Conservation (phyloP, 64 coral and sea anemone genomes). For the Pocillopora verrucosa region DNA sequence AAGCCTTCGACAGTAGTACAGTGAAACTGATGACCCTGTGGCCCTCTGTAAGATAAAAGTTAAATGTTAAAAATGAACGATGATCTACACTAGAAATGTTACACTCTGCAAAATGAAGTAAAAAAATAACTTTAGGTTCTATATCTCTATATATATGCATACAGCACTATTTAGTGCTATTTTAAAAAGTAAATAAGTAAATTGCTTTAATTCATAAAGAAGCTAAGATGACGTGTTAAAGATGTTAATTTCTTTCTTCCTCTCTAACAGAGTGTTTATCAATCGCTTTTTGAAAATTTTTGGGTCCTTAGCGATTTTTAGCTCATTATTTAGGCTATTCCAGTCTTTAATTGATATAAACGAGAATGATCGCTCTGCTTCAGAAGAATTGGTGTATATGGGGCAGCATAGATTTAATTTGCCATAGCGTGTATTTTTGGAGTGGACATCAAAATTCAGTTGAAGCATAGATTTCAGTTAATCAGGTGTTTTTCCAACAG, state of each 20-base stretch:
- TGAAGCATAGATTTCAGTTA: neutral
- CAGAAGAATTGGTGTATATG: neutral
- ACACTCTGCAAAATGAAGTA: too few species aligned
- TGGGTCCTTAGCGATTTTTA: neutral
- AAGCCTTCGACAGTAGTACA: too few species aligned
- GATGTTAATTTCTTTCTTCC: neutral
- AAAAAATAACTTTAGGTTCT: too few species aligned
- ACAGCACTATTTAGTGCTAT: too few species aligned
- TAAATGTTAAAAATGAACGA: too few species aligned
- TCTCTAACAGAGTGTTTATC: conserved; percentile 4
- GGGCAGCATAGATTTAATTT: neutral
- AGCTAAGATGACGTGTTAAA: neutral
- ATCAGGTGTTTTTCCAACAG: neutral
- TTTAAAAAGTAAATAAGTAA: too few species aligned
- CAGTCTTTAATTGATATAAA: neutral
- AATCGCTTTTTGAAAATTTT: neutral
- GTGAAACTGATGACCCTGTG: too few species aligned
- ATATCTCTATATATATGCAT: too few species aligned
- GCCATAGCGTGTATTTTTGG: neutral
- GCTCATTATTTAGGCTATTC: neutral
- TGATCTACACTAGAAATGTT: too few species aligned
- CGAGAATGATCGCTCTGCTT: neutral
- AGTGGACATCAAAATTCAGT: neutral
- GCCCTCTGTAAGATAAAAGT: too few species aligned
- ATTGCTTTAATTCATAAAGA: too few species aligned